These are phyloP conservation scores for Epistrophe grossulariae DNA, from an alignment of 2,888 invertebrate species.

Conservation along the genomic window DNA sequence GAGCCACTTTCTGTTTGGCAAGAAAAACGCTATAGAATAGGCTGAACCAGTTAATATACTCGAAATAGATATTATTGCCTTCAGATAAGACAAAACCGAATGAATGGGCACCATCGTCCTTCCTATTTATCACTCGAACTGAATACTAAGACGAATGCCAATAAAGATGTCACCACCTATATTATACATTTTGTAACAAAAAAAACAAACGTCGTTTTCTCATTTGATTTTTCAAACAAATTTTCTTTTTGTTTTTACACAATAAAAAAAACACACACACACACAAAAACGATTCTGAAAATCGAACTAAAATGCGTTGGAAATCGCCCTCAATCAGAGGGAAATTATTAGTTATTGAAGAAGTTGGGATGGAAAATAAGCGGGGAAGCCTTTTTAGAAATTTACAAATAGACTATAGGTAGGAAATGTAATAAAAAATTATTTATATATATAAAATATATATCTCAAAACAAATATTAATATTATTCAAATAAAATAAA, in stretches of 20 bases:
- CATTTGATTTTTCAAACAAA: constrained; percentile 28
- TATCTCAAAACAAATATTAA: constrained; percentile 47
- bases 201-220: constrained; percentile 25
- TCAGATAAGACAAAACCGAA: constrained; percentile 36
- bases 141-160: constrained; percentile 75
- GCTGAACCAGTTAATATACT: constrained; percentile 44
- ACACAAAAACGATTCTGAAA: constrained; percentile 46
- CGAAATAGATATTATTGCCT: constrained; percentile 13
- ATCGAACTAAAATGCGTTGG: constrained; percentile 43
- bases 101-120: constrained; percentile 67
- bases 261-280: constrained; percentile 28
- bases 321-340: constrained; percentile 13
- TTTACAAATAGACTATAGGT: constrained; percentile 74
- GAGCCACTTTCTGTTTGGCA: constrained; percentile 38
- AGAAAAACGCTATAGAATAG: constrained; percentile 56
- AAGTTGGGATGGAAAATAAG: constrained; percentile 63
- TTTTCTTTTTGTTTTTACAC: constrained; percentile 20
- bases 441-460: constrained; percentile 56
- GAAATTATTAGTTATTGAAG: constrained; percentile 34
- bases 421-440: constrained; percentile 73
- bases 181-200: constrained; percentile 72
- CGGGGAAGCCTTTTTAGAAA: constrained; percentile 72
- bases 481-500: constrained; percentile 56
- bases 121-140: constrained; percentile 71
- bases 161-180: constrained; percentile 75